Percentiles rank a stretch among this genome's conserved stretches.
Evolutionary conservation across 2,888 invertebrate genomes (phyloP).

Genomic region (Stenolophus ochropezus): DNA sequence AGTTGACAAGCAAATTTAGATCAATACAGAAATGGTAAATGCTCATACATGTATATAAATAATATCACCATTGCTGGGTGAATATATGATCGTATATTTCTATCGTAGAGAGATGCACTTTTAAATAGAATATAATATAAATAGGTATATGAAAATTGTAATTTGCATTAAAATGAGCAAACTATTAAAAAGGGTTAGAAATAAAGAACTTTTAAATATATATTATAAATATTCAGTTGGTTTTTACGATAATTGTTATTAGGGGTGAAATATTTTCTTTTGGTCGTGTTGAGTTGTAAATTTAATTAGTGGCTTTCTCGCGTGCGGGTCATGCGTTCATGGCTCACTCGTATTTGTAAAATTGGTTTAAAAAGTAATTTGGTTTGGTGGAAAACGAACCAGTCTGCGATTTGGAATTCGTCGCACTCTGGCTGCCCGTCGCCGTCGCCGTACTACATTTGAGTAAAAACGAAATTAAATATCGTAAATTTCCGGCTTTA

Average conservation of each 20-base stretch:
- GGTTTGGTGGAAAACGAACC: slow-evolving; percentile 11
- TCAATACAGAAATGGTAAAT: too few relatives aligned
- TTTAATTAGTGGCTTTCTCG: neutral
- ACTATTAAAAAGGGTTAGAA: too few relatives aligned
- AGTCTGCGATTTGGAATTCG: neutral
- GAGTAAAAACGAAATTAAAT: slow-evolving; percentile 47
- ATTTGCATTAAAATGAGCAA: too few relatives aligned
- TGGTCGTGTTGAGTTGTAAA: neutral
- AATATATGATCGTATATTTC: too few relatives aligned
- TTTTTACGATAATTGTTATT: neutral
- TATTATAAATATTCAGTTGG: neutral
- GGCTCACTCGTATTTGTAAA: slow-evolving; percentile 6
- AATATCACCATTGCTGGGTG: too few relatives aligned
- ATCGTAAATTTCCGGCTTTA: slow-evolving; percentile 50
- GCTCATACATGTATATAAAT: too few relatives aligned
- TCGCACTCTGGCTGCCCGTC: neutral
- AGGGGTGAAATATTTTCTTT: neutral
- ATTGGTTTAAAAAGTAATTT: slow-evolving; percentile 10
- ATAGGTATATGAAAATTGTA: too few relatives aligned
- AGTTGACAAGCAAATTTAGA: too few relatives aligned
- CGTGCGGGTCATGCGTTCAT: neutral
- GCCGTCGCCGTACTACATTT: slow-evolving; percentile 17
- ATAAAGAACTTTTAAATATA: neutral
- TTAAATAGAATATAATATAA: too few relatives aligned
- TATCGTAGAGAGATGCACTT: too few relatives aligned